A percentile compares a stretch with the other conserved stretches of the same genome.
Evolutionary conservation across 2,797 vertebrate species (phyloP).

Genomic region (Tachyglossus aculeatus): DNA sequence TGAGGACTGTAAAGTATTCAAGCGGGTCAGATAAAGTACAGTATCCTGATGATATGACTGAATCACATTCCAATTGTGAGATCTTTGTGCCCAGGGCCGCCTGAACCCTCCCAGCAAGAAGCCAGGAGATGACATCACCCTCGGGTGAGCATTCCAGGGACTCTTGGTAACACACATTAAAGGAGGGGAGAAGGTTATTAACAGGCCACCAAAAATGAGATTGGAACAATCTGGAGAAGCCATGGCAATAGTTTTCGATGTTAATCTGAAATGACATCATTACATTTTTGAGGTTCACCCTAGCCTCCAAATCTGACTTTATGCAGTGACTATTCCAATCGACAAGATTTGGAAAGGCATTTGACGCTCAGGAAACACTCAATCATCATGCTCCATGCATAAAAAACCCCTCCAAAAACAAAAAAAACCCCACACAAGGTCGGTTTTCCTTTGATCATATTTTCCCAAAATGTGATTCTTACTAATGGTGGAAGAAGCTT

Average conservation of each 20-base stretch:
- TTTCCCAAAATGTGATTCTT: conserved; percentile 33
- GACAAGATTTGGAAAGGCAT: neutral
- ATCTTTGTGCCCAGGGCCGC: neutral
- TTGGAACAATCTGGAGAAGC: too few species aligned
- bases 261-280: too few species aligned
- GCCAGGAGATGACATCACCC: neutral
- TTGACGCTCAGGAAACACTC: too few species aligned
- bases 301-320: too few species aligned
- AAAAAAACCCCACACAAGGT: too few species aligned
- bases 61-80: neutral
- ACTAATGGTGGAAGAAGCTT: conserved; percentile 31
- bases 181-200: neutral
- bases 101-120: neutral
- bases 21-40: conserved; percentile 18
- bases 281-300: too few species aligned
- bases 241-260: too few species aligned
- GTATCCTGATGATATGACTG: neutral
- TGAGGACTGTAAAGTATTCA: neutral
- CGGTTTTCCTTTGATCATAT: conserved; percentile 50
- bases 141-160: neutral
- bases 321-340: too few species aligned
- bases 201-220: too few species aligned
- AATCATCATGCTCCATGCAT: too few species aligned
- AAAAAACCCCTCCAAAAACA: too few species aligned
- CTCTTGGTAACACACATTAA: conserved; percentile 3